These are phyloP conservation scores for Grammomys dolichurus DNA, from an alignment of 2,113 vertebrate genomes.

Conservation along the genomic window DNA sequence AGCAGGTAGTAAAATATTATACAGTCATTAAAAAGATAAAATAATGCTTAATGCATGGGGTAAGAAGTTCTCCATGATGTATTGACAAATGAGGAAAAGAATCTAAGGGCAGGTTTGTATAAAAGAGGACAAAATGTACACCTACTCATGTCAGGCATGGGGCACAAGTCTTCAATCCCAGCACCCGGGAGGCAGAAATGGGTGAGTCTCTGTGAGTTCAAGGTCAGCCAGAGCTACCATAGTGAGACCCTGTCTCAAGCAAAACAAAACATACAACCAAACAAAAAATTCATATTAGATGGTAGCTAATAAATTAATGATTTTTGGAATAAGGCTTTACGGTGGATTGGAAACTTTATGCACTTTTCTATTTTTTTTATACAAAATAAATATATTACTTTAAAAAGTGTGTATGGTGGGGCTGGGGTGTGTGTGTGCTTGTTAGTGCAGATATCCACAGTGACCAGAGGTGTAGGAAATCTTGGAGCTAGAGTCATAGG, in stretches of 20 bases:
- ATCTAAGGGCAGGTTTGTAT: not conserved
- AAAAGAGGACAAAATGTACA: not conserved
- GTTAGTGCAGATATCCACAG: not conserved
- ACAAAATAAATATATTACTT: not conserved
- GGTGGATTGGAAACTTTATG: not conserved
- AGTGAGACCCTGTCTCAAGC: not conserved
- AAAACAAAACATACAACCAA: not conserved
- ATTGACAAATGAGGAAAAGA: not conserved
- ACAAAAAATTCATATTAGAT: not conserved
- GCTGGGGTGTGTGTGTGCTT: not conserved
- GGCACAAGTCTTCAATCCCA: not conserved
- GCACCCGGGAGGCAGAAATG: not conserved
- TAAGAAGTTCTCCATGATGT: not conserved
- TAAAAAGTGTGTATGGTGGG: not conserved
- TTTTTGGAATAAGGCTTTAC: not conserved
- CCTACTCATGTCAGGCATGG: not conserved
- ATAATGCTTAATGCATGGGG: not conserved
- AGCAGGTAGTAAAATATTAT: not conserved
- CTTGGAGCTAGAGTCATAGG: not conserved
- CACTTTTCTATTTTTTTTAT: not conserved
- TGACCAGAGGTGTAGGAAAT: not conserved
- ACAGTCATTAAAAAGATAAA: not conserved
- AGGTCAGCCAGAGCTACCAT: not conserved
- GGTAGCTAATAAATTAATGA: not conserved
- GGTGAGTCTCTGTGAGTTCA: not conserved